Conservation (phyloP, 2,888 invertebrate species). For the Seira ritae region DNA sequence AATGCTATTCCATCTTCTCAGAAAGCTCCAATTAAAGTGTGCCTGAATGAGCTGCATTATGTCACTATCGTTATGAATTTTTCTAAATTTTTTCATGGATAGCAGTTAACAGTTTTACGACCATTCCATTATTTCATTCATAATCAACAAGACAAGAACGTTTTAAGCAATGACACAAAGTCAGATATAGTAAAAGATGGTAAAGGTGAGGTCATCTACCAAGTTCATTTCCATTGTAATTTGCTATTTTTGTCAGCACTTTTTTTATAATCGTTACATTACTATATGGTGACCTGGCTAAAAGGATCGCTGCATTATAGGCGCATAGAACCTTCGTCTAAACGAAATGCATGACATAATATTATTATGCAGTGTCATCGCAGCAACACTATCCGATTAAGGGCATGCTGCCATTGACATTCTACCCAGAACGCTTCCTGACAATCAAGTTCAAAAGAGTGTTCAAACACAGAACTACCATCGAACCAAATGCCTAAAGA, state of each 20-base stretch:
- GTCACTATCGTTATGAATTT: too few species aligned
- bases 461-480: constrained; percentile 27
- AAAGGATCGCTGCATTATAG: not conserved
- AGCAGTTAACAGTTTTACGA: too few species aligned
- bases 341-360: not conserved
- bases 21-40: too few species aligned
- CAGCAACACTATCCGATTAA: not conserved
- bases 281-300: not conserved
- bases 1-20: too few species aligned
- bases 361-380: not conserved
- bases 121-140: too few species aligned
- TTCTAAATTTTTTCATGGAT: too few species aligned
- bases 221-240: not conserved
- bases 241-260: not conserved
- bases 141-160: too few species aligned
- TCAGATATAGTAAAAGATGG: not conserved
- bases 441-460: constrained; percentile 37
- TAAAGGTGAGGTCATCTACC: not conserved
- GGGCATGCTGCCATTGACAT: constrained; percentile 46
- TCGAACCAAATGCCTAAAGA: not conserved
- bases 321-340: not conserved
- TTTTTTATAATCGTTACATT: not conserved
- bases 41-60: too few species aligned
- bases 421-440: constrained; percentile 43
- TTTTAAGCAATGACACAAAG: not conserved